Conservation (phyloP, 2,113 vertebrate species). For the Hemiprocne comata region DNA sequence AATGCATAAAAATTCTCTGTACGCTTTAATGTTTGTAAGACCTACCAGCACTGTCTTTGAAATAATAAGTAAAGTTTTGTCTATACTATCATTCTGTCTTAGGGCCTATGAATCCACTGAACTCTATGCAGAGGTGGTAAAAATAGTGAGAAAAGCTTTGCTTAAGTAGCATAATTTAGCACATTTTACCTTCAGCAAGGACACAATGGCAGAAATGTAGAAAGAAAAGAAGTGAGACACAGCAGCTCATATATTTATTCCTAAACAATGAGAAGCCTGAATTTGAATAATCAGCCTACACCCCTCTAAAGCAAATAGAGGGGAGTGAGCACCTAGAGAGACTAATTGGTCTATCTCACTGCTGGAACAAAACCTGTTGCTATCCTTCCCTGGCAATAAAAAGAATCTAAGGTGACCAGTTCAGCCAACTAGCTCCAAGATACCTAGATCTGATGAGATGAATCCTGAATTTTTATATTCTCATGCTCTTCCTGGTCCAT, state of each 20-base stretch:
- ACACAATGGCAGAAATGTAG: neutral
- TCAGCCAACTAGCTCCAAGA: neutral
- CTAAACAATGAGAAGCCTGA: neutral
- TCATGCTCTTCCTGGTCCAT: neutral
- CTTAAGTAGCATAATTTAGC: neutral
- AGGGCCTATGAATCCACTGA: neutral
- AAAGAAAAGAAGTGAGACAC: neutral
- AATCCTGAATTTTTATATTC: neutral
- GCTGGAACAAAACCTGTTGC: neutral
- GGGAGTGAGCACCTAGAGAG: neutral
- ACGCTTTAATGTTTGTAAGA: neutral
- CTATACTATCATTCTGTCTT: no score
- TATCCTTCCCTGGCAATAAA: neutral
- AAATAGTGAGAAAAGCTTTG: neutral
- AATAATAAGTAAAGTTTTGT: no score
- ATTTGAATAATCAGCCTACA: neutral
- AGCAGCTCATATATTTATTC: neutral
- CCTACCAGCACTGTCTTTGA: neutral
- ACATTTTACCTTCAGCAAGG: neutral
- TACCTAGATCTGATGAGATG: neutral
- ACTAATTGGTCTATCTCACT: neutral
- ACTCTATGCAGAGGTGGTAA: neutral
- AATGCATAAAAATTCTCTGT: constrained; percentile 10
- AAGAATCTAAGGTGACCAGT: neutral
- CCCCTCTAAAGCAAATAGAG: neutral